These are phyloP conservation scores for Plagodis pulveraria DNA, from an alignment of 2,888 invertebrate species.

Conservation along the genomic window DNA sequence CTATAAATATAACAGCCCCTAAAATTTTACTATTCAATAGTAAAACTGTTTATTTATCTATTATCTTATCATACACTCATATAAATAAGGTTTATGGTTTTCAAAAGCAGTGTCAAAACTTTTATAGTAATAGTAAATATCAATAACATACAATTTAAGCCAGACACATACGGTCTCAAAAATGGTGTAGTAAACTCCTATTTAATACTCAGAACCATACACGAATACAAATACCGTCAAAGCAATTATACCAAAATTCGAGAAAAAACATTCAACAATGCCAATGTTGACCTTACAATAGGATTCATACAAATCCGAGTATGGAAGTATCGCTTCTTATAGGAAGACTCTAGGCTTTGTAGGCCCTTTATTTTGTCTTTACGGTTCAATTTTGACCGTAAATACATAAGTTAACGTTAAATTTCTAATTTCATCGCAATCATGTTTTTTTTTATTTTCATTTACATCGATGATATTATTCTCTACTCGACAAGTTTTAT, in stretches of 20 bases:
- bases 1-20: constrained; percentile 82
- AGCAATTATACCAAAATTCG: constrained; percentile 55
- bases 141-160: constrained; percentile 39
- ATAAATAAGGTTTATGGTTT: constrained; percentile 67
- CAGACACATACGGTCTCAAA: constrained; percentile 30
- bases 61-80: constrained; percentile 66
- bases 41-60: constrained; percentile 68
- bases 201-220: constrained; percentile 44
- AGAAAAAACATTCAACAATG: constrained; percentile 44
- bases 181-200: constrained; percentile 28
- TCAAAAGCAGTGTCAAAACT: constrained; percentile 76
- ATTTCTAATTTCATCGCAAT: neutral
- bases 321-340: constrained; percentile 28
- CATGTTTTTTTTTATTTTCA: constrained; percentile 11
- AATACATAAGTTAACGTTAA: constrained; percentile 1
- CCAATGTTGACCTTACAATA: constrained; percentile 8
- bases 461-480: constrained; percentile 20
- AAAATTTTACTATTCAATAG: constrained; percentile 81
- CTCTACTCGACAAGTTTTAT: constrained; percentile 28
- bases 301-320: constrained; percentile 19
- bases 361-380: constrained; percentile 28
- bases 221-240: constrained; percentile 44
- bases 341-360: constrained; percentile 33
- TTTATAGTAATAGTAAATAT: constrained; percentile 48
- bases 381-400: constrained; percentile 17